These are phyloP conservation scores for Stictonetta naevosa DNA, from an alignment of 2,113 vertebrate species.

Conservation along the genomic window DNA sequence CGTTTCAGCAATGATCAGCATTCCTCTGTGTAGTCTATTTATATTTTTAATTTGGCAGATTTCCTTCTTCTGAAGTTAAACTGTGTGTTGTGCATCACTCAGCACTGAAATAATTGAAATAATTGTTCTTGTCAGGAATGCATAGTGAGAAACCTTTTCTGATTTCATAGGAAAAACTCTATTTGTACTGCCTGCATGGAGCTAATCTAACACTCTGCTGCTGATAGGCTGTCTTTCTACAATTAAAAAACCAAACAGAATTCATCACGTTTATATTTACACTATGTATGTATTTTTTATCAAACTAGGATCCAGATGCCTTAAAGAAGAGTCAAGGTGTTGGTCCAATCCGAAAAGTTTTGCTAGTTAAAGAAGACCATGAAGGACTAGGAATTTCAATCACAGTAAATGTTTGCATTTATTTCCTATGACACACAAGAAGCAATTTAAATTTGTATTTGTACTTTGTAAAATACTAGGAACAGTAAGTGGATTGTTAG, in stretches of 20 bases:
- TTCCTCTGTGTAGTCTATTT: not conserved
- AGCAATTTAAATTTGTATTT: not conserved
- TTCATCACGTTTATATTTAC: not conserved
- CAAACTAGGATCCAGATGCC: slow-evolving; percentile 89
- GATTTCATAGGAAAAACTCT: not conserved
- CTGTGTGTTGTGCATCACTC: not conserved
- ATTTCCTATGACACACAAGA: not conserved
- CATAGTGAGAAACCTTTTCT: not conserved
- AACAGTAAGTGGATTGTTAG: not conserved
- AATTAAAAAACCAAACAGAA: not conserved
- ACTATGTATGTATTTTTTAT: not conserved
- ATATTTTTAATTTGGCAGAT: not conserved
- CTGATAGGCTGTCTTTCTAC: not conserved
- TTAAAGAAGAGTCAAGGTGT: slow-evolving; percentile 98
- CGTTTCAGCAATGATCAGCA: not conserved
- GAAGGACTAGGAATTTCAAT: slow-evolving; percentile 99
- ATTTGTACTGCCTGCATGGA: not conserved
- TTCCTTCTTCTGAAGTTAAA: not conserved
- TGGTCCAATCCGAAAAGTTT: slow-evolving; percentile 95
- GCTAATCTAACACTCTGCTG: not conserved
- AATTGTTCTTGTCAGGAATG: not conserved
- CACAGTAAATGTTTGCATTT: slow-evolving; percentile 83
- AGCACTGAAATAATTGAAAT: not conserved
- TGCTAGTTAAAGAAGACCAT: slow-evolving; percentile 95
- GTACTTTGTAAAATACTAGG: not conserved